Percentiles rank a stretch among this genome's conserved stretches.
Conservation (phyloP, 2,113 vertebrate genomes). For the Pterophyllum scalare region DNA sequence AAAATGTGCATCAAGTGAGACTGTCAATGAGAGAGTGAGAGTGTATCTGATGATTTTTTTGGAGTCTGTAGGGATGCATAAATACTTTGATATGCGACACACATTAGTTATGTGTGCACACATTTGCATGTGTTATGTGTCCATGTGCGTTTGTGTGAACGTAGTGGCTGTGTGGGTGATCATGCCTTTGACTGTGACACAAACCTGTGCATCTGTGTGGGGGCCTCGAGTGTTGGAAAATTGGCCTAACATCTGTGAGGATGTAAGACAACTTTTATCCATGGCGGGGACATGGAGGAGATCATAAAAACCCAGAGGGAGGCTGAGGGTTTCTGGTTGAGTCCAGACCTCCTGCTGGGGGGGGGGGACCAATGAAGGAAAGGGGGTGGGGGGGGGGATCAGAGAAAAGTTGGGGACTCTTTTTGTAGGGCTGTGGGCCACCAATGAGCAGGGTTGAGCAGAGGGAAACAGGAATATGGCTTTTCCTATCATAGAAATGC, state of each 20-base stretch:
- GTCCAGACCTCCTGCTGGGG: slow-evolving; percentile 57
- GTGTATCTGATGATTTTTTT: slow-evolving; percentile 22
- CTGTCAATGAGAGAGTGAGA: background rate
- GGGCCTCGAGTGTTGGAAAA: slow-evolving; percentile 52
- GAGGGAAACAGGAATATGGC: slow-evolving; percentile 42
- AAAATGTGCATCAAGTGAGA: slow-evolving; percentile 11
- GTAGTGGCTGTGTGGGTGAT: background rate
- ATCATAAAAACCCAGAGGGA: slow-evolving; percentile 59
- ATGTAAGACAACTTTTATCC: slow-evolving; percentile 69
- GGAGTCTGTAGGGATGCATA: slow-evolving; percentile 33
- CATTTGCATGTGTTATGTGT: slow-evolving; percentile 29
- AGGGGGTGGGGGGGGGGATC: slow-evolving; percentile 36
- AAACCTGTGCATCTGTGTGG: slow-evolving; percentile 56
- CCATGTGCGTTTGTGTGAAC: background rate
- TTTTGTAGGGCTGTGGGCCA: slow-evolving; percentile 37
- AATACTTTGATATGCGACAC: slow-evolving; percentile 63
- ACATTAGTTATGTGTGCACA: slow-evolving; percentile 30
- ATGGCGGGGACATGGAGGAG: slow-evolving; percentile 40
- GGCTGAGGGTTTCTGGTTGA: slow-evolving; percentile 52
- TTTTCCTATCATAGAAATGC: slow-evolving; percentile 40
- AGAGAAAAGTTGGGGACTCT: slow-evolving; percentile 36
- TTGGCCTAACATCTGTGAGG: slow-evolving; percentile 71
- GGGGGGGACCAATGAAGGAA: slow-evolving; percentile 39
- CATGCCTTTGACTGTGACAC: slow-evolving; percentile 35
- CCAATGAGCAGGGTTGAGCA: slow-evolving; percentile 44